A percentile compares a stretch with the other conserved stretches of the same genome.
These are phyloP conservation scores for Amphiduros pacificus DNA, from an alignment of 2,888 invertebrate genomes.

Conservation along the genomic window DNA sequence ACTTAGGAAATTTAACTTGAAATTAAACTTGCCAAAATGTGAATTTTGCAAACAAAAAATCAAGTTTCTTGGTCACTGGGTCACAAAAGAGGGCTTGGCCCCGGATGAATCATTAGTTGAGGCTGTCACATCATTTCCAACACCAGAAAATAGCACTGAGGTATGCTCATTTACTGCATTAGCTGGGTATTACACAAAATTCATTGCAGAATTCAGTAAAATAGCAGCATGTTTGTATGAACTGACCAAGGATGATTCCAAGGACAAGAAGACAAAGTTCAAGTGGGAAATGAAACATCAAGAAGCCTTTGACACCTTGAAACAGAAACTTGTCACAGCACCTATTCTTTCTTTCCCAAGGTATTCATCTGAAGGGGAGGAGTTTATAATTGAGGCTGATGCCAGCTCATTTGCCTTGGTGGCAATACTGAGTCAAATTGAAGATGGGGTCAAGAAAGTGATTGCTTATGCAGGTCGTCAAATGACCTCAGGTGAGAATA, in stretches of 20 bases:
- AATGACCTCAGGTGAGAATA: neutral
- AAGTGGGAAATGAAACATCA: neutral
- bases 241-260: neutral
- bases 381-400: neutral
- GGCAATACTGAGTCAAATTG: neutral
- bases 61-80: neutral
- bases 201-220: neutral
- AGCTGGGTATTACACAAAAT: neutral
- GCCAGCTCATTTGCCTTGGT: neutral
- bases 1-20: too few relatives aligned
- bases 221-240: neutral
- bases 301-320: neutral
- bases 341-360: neutral
- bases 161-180: neutral
- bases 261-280: too few relatives aligned
- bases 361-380: neutral
- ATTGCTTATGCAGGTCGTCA: neutral
- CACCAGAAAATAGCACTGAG: neutral
- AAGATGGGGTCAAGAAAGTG: neutral
- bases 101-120: neutral
- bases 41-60: neutral
- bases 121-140: neutral
- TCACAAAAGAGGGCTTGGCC: neutral
- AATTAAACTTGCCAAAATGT: neutral
- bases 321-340: neutral